Percentiles rank a stretch among this genome's conserved stretches.
Evolutionary conservation across 2,797 vertebrate genomes (phyloP).

Genomic region (Acrossocheilus fasciatus): DNA sequence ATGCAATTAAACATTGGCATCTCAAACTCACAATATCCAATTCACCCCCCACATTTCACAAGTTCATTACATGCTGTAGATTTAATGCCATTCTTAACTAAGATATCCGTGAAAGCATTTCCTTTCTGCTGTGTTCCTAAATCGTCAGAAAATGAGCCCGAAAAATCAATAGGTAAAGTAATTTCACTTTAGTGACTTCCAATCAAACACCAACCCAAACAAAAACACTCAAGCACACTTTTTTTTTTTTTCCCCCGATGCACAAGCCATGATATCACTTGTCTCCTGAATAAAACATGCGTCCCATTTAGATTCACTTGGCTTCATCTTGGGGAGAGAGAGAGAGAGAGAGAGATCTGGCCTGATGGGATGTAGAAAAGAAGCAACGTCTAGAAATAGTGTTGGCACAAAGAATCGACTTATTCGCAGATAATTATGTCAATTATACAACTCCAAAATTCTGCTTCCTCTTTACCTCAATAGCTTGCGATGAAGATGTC

Average conservation of each 20-base stretch:
- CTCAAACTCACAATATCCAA: slow-evolving; percentile 37
- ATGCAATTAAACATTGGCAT: slow-evolving; percentile 31
- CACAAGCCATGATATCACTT: slow-evolving; percentile 30
- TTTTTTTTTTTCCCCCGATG: not conserved
- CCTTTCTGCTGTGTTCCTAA: slow-evolving; percentile 23
- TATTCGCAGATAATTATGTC: slow-evolving; percentile 47
- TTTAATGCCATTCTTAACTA: slow-evolving; percentile 48
- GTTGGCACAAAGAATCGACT: slow-evolving; percentile 27
- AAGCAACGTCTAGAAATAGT: slow-evolving; percentile 20
- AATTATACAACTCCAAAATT: slow-evolving; percentile 42
- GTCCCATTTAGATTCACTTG: slow-evolving; percentile 38
- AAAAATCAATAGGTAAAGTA: slow-evolving; percentile 50
- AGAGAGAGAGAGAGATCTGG: not conserved
- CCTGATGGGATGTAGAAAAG: slow-evolving; percentile 35
- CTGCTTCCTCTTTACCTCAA: slow-evolving; percentile 28
- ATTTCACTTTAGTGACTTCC: slow-evolving; percentile 49
- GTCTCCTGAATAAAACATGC: slow-evolving; percentile 53
- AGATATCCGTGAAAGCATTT: slow-evolving; percentile 35
- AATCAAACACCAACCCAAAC: slow-evolving; percentile 41
- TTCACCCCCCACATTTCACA: slow-evolving; percentile 25
- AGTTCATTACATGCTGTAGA: slow-evolving; percentile 37
- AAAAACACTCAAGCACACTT: slow-evolving; percentile 31
- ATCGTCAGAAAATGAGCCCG: slow-evolving; percentile 32
- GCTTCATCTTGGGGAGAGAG: slow-evolving; percentile 20
- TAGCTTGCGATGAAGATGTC: not conserved